phyloP scores from a whole-genome alignment of 2,888 invertebrate species.

The Athetis lepigone region DNA sequence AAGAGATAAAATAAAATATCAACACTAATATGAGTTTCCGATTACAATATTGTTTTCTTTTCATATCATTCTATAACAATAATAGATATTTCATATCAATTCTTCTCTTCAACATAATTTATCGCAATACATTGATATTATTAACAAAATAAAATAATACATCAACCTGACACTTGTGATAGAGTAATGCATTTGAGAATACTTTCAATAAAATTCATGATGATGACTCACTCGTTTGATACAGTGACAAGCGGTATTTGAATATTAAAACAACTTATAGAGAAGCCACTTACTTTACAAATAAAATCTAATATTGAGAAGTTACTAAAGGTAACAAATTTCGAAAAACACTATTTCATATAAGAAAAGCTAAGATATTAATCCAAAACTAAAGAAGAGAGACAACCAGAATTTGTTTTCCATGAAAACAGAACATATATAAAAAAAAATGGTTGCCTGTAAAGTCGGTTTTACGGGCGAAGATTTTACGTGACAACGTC shows the following conservation, averaged over 20 bases:
- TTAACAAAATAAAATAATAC: conserved; percentile 31
- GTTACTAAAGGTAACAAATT: not conserved
- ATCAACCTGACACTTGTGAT: conserved; percentile 22
- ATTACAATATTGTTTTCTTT: conserved; percentile 9
- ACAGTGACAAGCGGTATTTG: conserved; percentile 19
- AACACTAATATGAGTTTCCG: not conserved
- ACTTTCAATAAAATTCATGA: conserved; percentile 42
- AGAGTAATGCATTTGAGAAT: conserved; percentile 21
- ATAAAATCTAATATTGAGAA: conserved; percentile 5
- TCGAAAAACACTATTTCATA: not conserved
- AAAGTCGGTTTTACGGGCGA: too few relatives aligned
- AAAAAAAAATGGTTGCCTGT: too few relatives aligned
- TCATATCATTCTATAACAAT: conserved; percentile 5
- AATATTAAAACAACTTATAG: conserved; percentile 21
- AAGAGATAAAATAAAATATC: too few relatives aligned
- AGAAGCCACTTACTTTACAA: conserved; percentile 10
- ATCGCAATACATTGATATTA: conserved; percentile 11
- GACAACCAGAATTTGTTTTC: too few relatives aligned
- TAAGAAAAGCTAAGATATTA: not conserved
- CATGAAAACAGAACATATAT: too few relatives aligned
- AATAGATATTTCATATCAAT: conserved; percentile 17
- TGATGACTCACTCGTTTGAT: conserved; percentile 23
- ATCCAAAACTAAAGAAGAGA: not conserved
- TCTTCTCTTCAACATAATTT: not conserved
- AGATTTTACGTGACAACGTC: too few relatives aligned